These are phyloP conservation scores for Melanerpes aurifrons DNA, from an alignment of 2,113 vertebrate genomes.

Conservation along the genomic window DNA sequence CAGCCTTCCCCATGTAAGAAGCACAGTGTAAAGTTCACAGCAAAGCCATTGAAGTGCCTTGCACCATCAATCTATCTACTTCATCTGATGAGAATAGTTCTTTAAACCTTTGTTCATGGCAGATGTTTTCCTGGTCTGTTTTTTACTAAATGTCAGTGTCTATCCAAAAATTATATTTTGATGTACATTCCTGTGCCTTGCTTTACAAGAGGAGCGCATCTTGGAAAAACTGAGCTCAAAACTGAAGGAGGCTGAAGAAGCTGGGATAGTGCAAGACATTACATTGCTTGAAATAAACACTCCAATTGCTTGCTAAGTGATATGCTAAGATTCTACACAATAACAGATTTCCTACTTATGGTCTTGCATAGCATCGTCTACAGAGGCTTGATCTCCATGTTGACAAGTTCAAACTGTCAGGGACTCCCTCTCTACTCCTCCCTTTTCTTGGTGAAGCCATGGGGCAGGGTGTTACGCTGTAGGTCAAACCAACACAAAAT, in stretches of 20 bases:
- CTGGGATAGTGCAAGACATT: neutral
- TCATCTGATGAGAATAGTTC: conserved; percentile 61
- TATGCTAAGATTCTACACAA: neutral
- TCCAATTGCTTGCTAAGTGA: neutral
- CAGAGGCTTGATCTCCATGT: neutral
- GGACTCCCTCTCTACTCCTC: neutral
- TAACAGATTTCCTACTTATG: neutral
- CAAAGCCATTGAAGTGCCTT: conserved; percentile 24
- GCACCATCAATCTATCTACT: conserved; percentile 41
- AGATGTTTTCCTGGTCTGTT: conserved; percentile 44
- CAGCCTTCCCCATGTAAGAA: conserved; percentile 63
- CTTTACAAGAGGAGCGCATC: neutral
- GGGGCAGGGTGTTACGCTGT: neutral
- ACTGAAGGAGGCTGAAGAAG: neutral
- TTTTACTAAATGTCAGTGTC: conserved; percentile 39
- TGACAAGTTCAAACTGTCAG: neutral
- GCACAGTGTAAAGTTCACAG: conserved; percentile 68
- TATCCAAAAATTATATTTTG: conserved; percentile 15
- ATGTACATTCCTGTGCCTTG: neutral
- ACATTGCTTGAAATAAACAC: conserved; percentile 10
- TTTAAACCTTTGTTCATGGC: conserved; percentile 59
- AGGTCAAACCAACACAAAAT: conserved; percentile 15
- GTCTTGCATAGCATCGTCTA: neutral
- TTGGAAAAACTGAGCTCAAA: conserved; percentile 30
- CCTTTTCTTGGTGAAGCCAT: neutral